Evolutionary conservation across 2,888 invertebrate species (phyloP), one percentile per base, ranked within the genome.

Genomic region (Drosophila birchii): DNA sequence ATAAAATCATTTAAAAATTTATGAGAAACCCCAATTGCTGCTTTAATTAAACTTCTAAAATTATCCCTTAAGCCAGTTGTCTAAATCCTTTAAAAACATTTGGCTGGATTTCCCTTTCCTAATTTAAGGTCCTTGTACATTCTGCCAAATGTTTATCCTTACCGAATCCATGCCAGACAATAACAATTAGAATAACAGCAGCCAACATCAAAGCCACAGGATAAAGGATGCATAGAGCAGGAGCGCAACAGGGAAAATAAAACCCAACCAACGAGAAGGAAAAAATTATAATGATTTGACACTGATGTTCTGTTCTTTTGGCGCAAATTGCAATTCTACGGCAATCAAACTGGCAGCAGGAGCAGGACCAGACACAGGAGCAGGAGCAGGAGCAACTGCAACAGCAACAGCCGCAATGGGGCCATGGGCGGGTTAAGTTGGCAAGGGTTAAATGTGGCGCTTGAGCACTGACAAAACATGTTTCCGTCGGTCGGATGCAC

Each of bases 281-380:
- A 86, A 74, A 86, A 86, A 86, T 86, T 86, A 86, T 84, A 86
- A 86, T 86, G 87, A 86, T 86, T 86, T 88, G 88, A 86, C 88
- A 84, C 88, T 88, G 85, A 84, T 86, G 86, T 78, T 88, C 78
- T 88, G 87, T 81, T 75, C 78, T 82, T 86, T 71, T 83, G 88
- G 88, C 88, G 84, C 87, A 86, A 86, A 86, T 88, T 86, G 85
- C 88, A 86, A 86, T 86, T 86, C 82, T 77, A 84, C 88, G 88
- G 86, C 86, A 86, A 86, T 86, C 86, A 86, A 86, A 86, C 88
- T 76, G 88, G 78, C 83, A 70, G 78, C 76, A 73, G 76, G 76
- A 76, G 69, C 76, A 64, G 54, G 41, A 9, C n/a, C n/a, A n/a
- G 54, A 44, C 64, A 77, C 76, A 74, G 76, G 75, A 76, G 69